phyloP scores from a whole-genome alignment of 2,113 vertebrate genomes.

The Australoheros scitulus region DNA sequence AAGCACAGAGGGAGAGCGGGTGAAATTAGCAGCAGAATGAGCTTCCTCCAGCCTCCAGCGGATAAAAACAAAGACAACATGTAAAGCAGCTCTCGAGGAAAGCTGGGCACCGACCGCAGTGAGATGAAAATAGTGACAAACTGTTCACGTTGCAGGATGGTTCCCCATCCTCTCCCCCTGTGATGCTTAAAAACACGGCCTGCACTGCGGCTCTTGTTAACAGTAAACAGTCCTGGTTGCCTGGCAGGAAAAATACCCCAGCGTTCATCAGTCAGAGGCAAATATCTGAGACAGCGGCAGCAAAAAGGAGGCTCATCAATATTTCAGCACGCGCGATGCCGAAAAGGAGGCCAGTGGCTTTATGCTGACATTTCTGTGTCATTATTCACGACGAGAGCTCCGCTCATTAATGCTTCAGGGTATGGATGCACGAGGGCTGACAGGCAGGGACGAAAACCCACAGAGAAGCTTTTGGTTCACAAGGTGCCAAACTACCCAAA shows the following conservation, averaged over 20 bases:
- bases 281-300: slow-evolving; percentile 15
- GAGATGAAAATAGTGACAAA: slow-evolving; percentile 21
- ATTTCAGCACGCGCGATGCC: slow-evolving; percentile 33
- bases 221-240: slow-evolving; percentile 34
- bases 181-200: not conserved
- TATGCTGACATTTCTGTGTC: slow-evolving; percentile 27
- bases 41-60: slow-evolving; percentile 19
- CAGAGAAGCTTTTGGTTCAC: not conserved
- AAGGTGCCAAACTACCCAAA: not conserved
- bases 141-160: not conserved
- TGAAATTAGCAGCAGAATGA: slow-evolving; percentile 15
- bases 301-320: slow-evolving; percentile 36
- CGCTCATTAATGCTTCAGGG: slow-evolving; percentile 13
- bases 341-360: slow-evolving; percentile 35
- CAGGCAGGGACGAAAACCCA: not conserved
- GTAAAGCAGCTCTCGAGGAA: slow-evolving; percentile 3
- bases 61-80: slow-evolving; percentile 24
- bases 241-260: slow-evolving; percentile 2
- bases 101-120: slow-evolving; percentile 13
- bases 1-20: slow-evolving; percentile 5
- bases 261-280: slow-evolving; percentile 31
- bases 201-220: slow-evolving; percentile 11
- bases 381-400: not conserved
- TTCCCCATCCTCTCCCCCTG: not conserved
- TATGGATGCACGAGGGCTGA: not conserved